Base-by-base conservation (phyloP, 2,888 invertebrate genomes). In the Mesorhabditis sp. region DNA sequence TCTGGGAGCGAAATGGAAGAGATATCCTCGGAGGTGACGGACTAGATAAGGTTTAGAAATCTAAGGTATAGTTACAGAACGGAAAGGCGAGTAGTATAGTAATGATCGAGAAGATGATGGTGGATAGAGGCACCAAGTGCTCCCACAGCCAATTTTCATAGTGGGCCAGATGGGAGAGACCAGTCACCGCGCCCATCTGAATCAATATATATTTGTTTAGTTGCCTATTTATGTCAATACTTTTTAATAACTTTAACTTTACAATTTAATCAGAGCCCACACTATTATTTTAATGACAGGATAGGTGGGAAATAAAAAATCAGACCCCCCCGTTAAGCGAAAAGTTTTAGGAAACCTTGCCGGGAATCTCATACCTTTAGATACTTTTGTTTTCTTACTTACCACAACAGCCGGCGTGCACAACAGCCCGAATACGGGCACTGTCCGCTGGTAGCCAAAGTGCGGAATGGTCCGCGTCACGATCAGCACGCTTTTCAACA, bases 401-500 rank as follows among this genome's bases (percentile, higher is more conserved):
- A 50, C 58, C n/a, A n/a, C 58, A 50, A 50, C n/a, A 13, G 58
- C 58, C 58, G 58, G 58, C 58, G 58, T 50, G 58, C 58, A 50
- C 7, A 50, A n/a, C 7, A 50, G 58, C 7, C 10, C 58, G n/a
- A 50, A 50, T 13, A 50, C n/a, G 10, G 58, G 58, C n/a, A 2
- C 58, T 2, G 58, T 13, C 10, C n/a, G 58, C n/a, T n/a, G 58
- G n/a, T 50, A 50, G n/a, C 58, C 58, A n/a, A 50, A 50, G 7
- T 10, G 7, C 58, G 58, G 58, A 50, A n/a, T 50, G 1, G 10
- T 10, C 7, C 58, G 10, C 58, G 58, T 13, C 10, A 50, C 7
- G 10, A 50, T n/a, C 10, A 50, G n/a, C 7, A 50, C 7, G 10
- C 58, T n/a, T n/a, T 50, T 50, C 58, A 50, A 50, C 58, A 50